phyloP scores from a whole-genome alignment of 2,797 vertebrate species.

The Austrolebias charrua region DNA sequence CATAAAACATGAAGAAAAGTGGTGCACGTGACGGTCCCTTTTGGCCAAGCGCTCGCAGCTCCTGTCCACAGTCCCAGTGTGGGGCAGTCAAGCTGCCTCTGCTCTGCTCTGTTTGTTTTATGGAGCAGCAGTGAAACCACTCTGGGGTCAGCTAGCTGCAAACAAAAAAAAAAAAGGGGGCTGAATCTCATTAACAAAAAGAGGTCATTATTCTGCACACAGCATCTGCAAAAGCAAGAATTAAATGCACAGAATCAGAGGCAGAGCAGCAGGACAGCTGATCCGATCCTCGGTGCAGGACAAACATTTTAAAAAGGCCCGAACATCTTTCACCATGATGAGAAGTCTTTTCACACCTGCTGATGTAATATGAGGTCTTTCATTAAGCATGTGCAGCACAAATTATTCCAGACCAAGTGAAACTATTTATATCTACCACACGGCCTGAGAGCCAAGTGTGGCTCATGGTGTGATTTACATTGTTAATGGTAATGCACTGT shows the following conservation, averaged over 20 bases:
- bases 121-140: constrained; percentile 73
- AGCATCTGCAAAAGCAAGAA: constrained; percentile 33
- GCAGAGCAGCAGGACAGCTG: constrained; percentile 35
- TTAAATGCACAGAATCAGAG: constrained; percentile 40
- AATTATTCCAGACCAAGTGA: constrained; percentile 77
- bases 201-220: constrained; percentile 66
- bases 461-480: constrained; percentile 84
- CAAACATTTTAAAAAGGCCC: constrained; percentile 50
- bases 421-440: constrained; percentile 78
- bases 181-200: constrained; percentile 71
- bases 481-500: constrained; percentile 81
- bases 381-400: constrained; percentile 78
- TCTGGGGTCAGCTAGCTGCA: constrained; percentile 65
- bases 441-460: constrained; percentile 72
- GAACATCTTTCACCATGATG: constrained; percentile 57
- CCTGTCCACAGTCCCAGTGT: constrained; percentile 72
- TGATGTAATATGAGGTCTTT: constrained; percentile 71
- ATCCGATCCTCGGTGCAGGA: constrained; percentile 47
- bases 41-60: constrained; percentile 73
- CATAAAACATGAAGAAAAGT: constrained; percentile 64
- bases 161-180: constrained; percentile 15
- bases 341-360: constrained; percentile 55
- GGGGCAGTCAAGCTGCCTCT: constrained; percentile 74
- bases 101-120: constrained; percentile 82
- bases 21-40: constrained; percentile 65